Percentiles rank a stretch among this genome's conserved stretches.
These are phyloP conservation scores for Tenodera sinensis DNA, from an alignment of 2,888 invertebrate genomes.

Conservation along the genomic window DNA sequence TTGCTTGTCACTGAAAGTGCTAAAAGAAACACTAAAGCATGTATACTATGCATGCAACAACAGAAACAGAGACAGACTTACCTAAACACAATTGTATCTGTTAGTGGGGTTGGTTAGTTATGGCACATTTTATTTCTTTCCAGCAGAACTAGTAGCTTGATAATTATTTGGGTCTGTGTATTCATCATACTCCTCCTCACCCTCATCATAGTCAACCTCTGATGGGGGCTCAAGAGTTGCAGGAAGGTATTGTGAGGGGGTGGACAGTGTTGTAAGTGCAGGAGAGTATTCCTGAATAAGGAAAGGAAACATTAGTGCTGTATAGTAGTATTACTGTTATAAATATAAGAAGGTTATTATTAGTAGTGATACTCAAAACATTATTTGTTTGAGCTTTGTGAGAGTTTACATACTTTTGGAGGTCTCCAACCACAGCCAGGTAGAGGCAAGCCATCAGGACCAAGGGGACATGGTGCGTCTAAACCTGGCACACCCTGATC, in stretches of 20 bases:
- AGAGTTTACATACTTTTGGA: conserved; percentile 61
- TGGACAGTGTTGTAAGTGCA: conserved; percentile 29
- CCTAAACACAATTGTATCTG: conserved; percentile 10
- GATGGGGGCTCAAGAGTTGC: conserved; percentile 46
- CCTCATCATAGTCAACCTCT: conserved; percentile 46
- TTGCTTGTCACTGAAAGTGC: too few species aligned
- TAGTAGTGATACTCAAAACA: not conserved
- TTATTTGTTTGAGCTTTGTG: not conserved
- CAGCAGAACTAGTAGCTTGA: conserved; percentile 29
- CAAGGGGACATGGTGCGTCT: conserved; percentile 98
- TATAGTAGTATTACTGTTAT: not conserved
- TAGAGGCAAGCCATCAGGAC: conserved; percentile 90
- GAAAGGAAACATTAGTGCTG: not conserved
- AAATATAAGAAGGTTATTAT: not conserved
- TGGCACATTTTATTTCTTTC: conserved; percentile 23
- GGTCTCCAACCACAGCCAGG: conserved; percentile 95
- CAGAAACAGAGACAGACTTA: not conserved
- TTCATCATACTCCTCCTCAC: conserved; percentile 58
- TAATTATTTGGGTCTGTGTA: conserved; percentile 49
- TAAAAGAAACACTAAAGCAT: too few species aligned
- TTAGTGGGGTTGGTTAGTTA: conserved; percentile 22
- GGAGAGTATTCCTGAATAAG: conserved; percentile 28
- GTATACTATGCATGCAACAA: too few species aligned
- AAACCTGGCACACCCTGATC: conserved; percentile 95
- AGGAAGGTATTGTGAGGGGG: conserved; percentile 49